phyloP scores from a whole-genome alignment of 2,888 invertebrate genomes.

The Luperina testacea region DNA sequence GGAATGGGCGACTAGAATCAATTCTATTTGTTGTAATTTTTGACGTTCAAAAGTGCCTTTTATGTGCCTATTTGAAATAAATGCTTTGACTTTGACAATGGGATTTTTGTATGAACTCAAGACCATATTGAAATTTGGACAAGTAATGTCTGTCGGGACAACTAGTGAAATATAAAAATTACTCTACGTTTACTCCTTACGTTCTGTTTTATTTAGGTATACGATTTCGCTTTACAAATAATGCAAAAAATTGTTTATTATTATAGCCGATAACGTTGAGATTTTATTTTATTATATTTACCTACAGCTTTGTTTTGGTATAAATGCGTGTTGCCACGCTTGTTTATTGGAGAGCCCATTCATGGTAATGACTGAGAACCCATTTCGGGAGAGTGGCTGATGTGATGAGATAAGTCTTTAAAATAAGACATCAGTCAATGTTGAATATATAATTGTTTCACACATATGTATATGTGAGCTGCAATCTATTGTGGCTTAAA shows the following conservation, averaged over 20 bases:
- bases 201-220: not conserved
- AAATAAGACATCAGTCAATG: constrained; percentile 7
- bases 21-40: too few relatives aligned
- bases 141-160: not conserved
- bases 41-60: too few relatives aligned
- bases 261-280: not conserved
- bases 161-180: not conserved
- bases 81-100: too few relatives aligned
- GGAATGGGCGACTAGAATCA: too few relatives aligned
- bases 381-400: not conserved
- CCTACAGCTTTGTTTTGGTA: not conserved
- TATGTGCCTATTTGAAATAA: too few relatives aligned
- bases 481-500: not conserved
- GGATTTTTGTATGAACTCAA: not conserved
- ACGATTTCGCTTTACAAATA: not conserved
- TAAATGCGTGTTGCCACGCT: not conserved
- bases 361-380: not conserved
- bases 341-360: not conserved
- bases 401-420: not conserved
- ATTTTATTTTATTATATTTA: not conserved
- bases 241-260: not conserved
- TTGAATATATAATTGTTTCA: not conserved
- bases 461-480: not conserved
- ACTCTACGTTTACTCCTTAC: not conserved
- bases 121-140: not conserved